Evolutionary conservation across 1,140 invertebrate genomes (phyloP).

Genomic region (Lordiphosa mommai): DNA sequence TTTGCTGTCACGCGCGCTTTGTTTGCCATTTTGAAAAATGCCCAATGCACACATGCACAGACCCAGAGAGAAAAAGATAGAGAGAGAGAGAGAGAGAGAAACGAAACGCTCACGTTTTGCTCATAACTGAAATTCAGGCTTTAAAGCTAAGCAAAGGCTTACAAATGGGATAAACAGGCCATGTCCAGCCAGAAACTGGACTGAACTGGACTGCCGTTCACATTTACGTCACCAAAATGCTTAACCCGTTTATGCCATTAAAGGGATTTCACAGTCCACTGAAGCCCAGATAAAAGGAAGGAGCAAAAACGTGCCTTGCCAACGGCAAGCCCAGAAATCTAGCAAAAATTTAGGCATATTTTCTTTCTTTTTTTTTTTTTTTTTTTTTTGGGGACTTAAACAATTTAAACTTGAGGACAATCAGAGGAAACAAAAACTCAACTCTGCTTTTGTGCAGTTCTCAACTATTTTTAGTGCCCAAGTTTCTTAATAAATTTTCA

Average conservation of each 20-base stretch:
- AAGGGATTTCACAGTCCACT: constrained; percentile 47
- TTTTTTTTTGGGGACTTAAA: not conserved
- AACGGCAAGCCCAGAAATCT: constrained; percentile 15
- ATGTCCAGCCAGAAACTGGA: no score
- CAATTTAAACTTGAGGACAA: not conserved
- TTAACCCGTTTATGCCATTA: constrained; percentile 54
- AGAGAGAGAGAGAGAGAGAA: not conserved
- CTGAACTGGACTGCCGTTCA: constrained; percentile 20
- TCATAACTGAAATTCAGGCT: constrained; percentile 41
- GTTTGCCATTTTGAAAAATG: constrained; percentile 54
- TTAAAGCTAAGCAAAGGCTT: constrained; percentile 28
- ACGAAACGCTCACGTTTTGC: constrained; percentile 12
- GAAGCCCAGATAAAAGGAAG: constrained; percentile 4
- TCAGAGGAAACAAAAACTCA: no score
- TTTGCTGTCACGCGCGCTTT: constrained; percentile 49
- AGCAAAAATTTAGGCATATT: not conserved
- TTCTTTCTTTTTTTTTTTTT: not conserved
- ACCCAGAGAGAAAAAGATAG: not conserved
- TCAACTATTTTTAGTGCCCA: constrained; percentile 49
- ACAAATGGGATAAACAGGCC: constrained; percentile 6
- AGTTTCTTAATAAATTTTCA: constrained; percentile 52
- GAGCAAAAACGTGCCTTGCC: constrained; percentile 19
- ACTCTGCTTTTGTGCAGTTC: not conserved
- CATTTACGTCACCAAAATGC: constrained; percentile 50
- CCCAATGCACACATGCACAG: constrained; percentile 24